Base-by-base conservation (phyloP, 2,888 invertebrate genomes). In the Sphinx pinastri region DNA sequence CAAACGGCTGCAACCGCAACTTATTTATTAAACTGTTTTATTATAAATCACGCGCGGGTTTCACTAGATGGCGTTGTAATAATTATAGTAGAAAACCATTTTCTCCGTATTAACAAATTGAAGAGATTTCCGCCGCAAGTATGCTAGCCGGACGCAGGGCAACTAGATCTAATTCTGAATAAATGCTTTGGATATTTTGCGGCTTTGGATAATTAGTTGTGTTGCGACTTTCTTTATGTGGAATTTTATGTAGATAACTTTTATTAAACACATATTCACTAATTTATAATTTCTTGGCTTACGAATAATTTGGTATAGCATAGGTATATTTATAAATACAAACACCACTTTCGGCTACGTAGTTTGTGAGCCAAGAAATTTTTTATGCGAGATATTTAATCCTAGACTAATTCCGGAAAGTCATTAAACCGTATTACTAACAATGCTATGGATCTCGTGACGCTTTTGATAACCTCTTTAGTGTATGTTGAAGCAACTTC, bases 21-120 rank as follows among this genome's bases (percentile, higher is more conserved):
- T 49, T 49, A 49, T 63, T 49, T 63, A 63, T 63, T 16, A 49
- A 63, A 47, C 63, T 13, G 63, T 49, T 19, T 63, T 49, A 63
- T 63, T 63, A 63, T 63, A 63, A 63, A 63, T 63, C 19, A 6
- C 63, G 13, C 63, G 13, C 19, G 13, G 47, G 19, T 63, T 63
- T 63, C 49, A 63, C 63, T 63, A 63, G 63, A 63, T 63, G 63
- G 63, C 63, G 63, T 19, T 63, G 47, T 63, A 49, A 63, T 63
- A 49, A 63, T 63, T 63, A 63, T 63, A 47, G 49, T 63, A 63
- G 63, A 63, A 63, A 63, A 47, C 25, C 19, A 63, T 63, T 63
- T 63, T 63, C 63, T 63, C 63, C 63, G 47, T 47, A 49, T 63
- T 63, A 63, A 63, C 63, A 63, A 63, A 63, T 63, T 63, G 63